These are phyloP conservation scores for Trididemnum clinides DNA, from an alignment of 23 tunicate species.

Conservation along the genomic window DNA sequence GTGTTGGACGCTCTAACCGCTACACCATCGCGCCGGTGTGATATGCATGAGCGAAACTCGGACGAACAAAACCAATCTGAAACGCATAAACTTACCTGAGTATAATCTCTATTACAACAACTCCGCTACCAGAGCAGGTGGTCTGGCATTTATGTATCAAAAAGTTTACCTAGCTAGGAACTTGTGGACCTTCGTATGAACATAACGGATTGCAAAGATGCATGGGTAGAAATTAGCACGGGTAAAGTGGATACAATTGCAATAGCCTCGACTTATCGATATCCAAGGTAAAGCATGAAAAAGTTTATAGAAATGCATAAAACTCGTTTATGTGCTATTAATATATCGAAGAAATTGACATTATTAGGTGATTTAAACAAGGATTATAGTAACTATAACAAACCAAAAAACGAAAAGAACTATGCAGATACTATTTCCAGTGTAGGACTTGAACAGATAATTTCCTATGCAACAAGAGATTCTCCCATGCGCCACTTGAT, in stretches of 20 bases:
- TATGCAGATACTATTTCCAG: neutral
- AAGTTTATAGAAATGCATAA: neutral
- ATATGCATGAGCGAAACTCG: neutral
- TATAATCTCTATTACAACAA: neutral
- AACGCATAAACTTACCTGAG: neutral
- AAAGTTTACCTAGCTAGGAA: neutral
- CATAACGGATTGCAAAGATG: neutral
- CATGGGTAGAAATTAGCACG: neutral
- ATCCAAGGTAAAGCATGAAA: neutral
- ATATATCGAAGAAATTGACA: neutral
- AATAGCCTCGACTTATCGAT: neutral
- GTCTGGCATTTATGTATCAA: neutral
- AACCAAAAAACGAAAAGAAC: neutral
- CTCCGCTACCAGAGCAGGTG: neutral
- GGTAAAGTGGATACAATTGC: neutral
- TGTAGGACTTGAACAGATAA: neutral
- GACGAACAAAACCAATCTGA: neutral
- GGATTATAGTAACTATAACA: neutral
- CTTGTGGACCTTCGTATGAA: neutral
- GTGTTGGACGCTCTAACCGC: too few relatives aligned
- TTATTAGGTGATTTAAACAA: neutral
- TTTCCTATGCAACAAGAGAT: neutral
- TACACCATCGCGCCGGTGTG: too few relatives aligned
- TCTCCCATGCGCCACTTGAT: neutral
- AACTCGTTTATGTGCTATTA: neutral